Evolutionary conservation across 2,113 vertebrate species (phyloP), one percentile per base, ranked within the genome.

Genomic region (Melierax canorus): DNA sequence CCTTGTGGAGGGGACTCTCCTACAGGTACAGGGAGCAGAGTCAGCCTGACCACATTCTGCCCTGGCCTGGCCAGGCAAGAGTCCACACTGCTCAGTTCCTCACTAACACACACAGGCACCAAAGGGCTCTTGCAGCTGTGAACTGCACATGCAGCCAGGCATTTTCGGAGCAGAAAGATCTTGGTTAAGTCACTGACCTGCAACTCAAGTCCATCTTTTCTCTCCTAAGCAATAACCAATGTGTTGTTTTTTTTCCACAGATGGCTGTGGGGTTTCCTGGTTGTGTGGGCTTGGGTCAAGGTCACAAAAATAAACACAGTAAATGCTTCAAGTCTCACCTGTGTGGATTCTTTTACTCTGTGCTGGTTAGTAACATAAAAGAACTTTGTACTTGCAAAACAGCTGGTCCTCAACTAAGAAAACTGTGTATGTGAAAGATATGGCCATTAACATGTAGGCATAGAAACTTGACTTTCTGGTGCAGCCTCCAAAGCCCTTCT

Each of bases 261-360:
- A 67, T 34, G 56, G 68, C 51, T 92, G 41, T 5, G 8, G 38
- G 46, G 22, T 79, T 81, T 86, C 64, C 68, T 75, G 20, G 22
- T 45, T 82, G 53, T 62, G 66, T 75, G 74, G 58, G 56, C 58
- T 82, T 85, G 50, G 53, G 66, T 64, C n/a, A 79, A 75, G 53
- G 58, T 50, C 62, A 72, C 48, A 87, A 76, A 94, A 81, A 66
- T 73, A 81, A 90, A 58, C 22, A 50, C 27, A 41, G 48, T 50
- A 89, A 96, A 68, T 8, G 9, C 69, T 79, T 72, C 88, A 60
- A 43, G 64, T 48, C 83, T 84, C 86, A 78, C 59, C 89, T 85
- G 36, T 10, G 56, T 64, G 58, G 76, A 50, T 82, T 64, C 63
- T 59, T 88, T 92, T 45, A 85, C 80, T 56, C 77, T 39, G 0